Evolutionary conservation across 1,140 invertebrate species (phyloP), one percentile per base, ranked within the genome.

Genomic region (Cherax quadricarinatus): DNA sequence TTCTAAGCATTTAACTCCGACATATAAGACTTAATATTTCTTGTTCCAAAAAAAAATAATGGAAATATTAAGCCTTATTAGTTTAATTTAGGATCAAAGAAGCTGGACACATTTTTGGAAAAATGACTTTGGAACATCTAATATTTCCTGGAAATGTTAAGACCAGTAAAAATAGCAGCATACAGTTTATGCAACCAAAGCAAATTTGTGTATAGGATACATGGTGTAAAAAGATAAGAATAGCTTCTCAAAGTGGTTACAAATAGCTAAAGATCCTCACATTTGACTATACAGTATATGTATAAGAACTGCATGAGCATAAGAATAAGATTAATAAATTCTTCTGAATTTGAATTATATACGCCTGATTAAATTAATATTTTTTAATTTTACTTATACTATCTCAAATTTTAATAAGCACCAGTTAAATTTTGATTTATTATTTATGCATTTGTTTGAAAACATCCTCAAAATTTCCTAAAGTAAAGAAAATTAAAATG

Each of bases 131-230:
- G 83, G 85, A 86, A 86, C 84, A 91, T 86, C 75, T 80, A 86
- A 21, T 48, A 51, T 51, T 89, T 82, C 79, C 89, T 91, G 89
- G 84, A 81, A 48, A 85, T 81, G 84, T 81, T 91, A 80, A 82
- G 18, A 85, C 73, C 89, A 79, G 84, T 86, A 51, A 70, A 81
- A 60, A 70, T 51, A 86, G 89, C 84, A 60, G 84, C 89, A 91
- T 75, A 91, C 89, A 91, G 89, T 48, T 91, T 86, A 91, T 86
- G 89, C 89, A 91, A 86, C 57, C 86, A 66, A 91, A 91, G 89
- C 89, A 86, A 86, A 66, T 81, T 24, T 80, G 57, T 91, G 84
- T 60, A 86, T 53, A 49, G n/a, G 30, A 49, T 66, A 53, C 21
- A 30, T 91, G 89, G 83, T 79, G 83, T 49, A 82, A 91, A 70